Evolutionary conservation across 2,888 invertebrate genomes (phyloP), one percentile per base, ranked within the genome.

Genomic region (Liopterus haemorrhoidalis): DNA sequence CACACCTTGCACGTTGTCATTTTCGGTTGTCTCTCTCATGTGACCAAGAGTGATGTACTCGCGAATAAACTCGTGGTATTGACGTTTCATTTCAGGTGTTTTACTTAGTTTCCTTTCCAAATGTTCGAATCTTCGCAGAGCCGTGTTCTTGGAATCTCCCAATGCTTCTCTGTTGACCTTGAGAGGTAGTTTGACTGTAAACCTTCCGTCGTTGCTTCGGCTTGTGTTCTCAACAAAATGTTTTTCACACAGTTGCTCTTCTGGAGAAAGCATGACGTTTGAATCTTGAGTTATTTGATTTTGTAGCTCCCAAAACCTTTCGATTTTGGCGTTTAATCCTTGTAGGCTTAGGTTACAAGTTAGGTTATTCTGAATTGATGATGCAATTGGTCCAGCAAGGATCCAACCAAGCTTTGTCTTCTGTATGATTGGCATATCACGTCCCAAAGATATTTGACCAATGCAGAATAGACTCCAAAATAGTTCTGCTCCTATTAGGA

Each of bases 101-200:
- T 31, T 32, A 11, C 22, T 38, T 3, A 56, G 40, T n/a, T 48
- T 46, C n/a, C 38, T 28, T 33, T 57, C 53, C 9, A 49, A 48
- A n/a, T 44, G 28, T 14, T 45, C 24, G 16, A 55, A 52, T 20
- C 54, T 27, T 22, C 35, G 50, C 2, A 39, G 11, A 2, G 57
- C 55, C 3, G 46, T 45, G n/a, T 42, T 8, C 11, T 33, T 40
- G 4, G 56, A 56, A 18, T 50, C 41, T 9, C 52, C 52, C 8
- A 55, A 36, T 4, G 33, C 24, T 3, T 28, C n/a, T n/a, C 41
- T 39, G 3, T 46, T 32, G n/a, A 15, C 15, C 14, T 50, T 54
- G 31, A 53, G 39, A 5, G 54, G 56, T n/a, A 54, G 25, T 21
- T 46, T 48, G 14, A 57, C 54, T 4, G 48, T 37, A 44, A 54